Conservation (phyloP, 2,797 vertebrate species). For the Neomorphus geoffroyi region DNA sequence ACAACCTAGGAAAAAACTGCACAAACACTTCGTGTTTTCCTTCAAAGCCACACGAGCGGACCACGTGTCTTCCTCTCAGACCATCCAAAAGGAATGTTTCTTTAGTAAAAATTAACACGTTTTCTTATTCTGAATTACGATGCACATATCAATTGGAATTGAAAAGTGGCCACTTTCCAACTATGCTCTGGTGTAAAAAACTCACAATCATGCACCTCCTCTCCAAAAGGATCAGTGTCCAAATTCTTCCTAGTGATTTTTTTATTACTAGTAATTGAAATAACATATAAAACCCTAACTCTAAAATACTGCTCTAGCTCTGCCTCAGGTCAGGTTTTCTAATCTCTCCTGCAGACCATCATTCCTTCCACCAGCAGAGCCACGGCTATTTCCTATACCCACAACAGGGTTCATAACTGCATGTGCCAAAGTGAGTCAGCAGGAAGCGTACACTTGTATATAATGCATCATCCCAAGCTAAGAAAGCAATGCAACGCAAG, state of each 20-base stretch:
- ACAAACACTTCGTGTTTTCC: neutral
- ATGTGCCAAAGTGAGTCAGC: neutral
- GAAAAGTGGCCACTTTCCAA: neutral
- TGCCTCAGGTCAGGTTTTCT: neutral
- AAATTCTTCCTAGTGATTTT: neutral
- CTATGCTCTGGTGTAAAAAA: neutral
- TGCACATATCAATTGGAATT: neutral
- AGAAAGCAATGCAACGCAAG: neutral
- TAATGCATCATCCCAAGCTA: neutral
- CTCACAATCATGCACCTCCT: neutral
- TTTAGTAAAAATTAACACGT: neutral
- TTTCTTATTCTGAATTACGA: neutral
- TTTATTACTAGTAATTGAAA: conserved; percentile 18
- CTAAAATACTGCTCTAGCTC: neutral
- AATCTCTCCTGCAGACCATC: neutral
- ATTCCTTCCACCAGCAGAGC: neutral
- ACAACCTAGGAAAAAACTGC: neutral
- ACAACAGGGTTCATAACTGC: neutral
- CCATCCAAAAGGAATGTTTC: neutral
- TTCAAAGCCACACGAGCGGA: neutral
- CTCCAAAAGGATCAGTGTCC: neutral
- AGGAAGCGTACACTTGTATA: neutral
- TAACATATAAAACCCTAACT: conserved; percentile 1
- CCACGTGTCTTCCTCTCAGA: neutral
- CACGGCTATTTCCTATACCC: neutral